phyloP scores from a whole-genome alignment of 2,888 invertebrate species.

The Lissocephala sabroskyi region DNA sequence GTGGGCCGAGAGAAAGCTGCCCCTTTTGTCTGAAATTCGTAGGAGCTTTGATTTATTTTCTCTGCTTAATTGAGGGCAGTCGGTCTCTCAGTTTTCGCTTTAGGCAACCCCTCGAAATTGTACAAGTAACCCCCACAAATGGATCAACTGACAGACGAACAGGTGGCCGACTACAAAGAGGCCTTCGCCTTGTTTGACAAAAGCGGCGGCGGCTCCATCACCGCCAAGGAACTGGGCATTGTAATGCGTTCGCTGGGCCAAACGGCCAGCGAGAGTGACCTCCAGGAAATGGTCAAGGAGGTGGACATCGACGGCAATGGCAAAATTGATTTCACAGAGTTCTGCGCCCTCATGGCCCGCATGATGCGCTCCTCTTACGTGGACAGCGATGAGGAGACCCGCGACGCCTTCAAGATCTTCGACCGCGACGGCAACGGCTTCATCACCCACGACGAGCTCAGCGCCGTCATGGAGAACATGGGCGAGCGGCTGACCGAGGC shows the following conservation, averaged over 20 bases:
- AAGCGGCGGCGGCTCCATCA: conserved; percentile 98
- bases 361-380: neutral
- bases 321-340: conserved; percentile 17
- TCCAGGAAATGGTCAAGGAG: conserved; percentile 99
- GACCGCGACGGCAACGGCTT: conserved; percentile 12
- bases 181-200: conserved; percentile 99
- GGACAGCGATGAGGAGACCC: conserved; percentile 9
- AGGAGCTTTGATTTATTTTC: no score
- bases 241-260: conserved; percentile 98
- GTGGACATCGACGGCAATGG: conserved; percentile 79
- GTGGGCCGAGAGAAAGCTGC: no score
- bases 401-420: conserved; percentile 10
- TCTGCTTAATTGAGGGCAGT: no score
- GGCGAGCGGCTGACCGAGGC: neutral
- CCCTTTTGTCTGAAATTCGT: no score
- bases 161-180: conserved; percentile 99
- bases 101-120: no score
- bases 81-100: no score
- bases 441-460: conserved; percentile 3
- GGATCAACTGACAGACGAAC: conserved; percentile 96
- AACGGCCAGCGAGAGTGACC: conserved; percentile 98
- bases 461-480: neutral
- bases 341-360: conserved; percentile 3
- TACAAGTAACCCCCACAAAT: no score
- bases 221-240: conserved; percentile 98